A percentile compares a stretch with the other conserved stretches of the same genome.
Evolutionary conservation across 2,888 invertebrate genomes (phyloP).

Genomic region (Euplexia lucipara): DNA sequence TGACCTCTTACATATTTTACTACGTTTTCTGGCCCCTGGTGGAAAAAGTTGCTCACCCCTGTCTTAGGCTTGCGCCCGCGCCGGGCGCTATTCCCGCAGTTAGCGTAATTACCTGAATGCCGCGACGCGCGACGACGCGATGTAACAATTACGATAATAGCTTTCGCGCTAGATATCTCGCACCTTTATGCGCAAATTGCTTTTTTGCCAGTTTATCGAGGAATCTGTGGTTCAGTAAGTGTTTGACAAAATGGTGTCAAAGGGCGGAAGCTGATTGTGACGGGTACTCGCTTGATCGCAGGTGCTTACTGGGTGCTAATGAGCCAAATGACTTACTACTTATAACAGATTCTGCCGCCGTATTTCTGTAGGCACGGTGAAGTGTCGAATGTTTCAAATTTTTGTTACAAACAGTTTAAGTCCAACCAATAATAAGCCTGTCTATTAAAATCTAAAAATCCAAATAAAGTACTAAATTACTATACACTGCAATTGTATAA

Average conservation of each 20-base stretch:
- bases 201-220: not conserved
- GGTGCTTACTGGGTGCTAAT: not conserved
- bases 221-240: not conserved
- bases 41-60: too few species aligned
- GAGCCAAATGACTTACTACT: not conserved
- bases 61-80: not conserved
- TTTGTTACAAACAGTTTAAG: too few species aligned
- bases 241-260: not conserved
- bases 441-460: too few species aligned
- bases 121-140: too few species aligned
- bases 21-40: too few species aligned
- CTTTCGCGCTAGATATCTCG: conserved; percentile 6
- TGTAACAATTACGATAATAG: conserved; percentile 28
- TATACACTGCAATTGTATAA: too few species aligned
- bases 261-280: not conserved
- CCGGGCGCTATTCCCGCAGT: not conserved
- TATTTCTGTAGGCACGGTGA: not conserved
- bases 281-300: too few species aligned
- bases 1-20: too few species aligned
- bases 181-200: not conserved
- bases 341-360: not conserved
- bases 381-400: too few species aligned
- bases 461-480: too few species aligned
- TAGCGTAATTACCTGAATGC: conserved; percentile 17
- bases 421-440: too few species aligned